Conservation (phyloP, 2,113 vertebrate genomes). For the Eretmochelys imbricata region DNA sequence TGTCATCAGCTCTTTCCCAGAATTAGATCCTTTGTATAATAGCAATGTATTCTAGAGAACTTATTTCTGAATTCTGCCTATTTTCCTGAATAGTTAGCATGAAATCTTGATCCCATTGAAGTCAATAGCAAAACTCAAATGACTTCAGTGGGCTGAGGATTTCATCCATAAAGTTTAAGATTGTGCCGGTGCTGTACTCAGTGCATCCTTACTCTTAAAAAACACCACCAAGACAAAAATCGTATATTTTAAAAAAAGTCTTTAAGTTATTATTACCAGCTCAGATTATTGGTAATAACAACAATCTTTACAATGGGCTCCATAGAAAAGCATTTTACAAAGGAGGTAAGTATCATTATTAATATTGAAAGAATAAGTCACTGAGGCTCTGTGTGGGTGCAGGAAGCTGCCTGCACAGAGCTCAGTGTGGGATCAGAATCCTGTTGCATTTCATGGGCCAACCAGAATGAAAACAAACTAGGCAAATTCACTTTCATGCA, state of each 20-base stretch:
- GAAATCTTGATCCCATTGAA: neutral
- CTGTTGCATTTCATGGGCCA: neutral
- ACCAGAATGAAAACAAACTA: neutral
- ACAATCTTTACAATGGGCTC: neutral
- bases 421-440: neutral
- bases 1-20: neutral
- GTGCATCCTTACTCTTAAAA: neutral
- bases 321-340: neutral
- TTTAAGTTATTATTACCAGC: neutral
- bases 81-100: neutral
- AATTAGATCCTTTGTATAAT: neutral
- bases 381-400: neutral
- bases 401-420: neutral
- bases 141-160: neutral
- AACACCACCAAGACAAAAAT: neutral
- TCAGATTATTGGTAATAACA: neutral
- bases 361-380: neutral
- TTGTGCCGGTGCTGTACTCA: neutral
- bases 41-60: neutral
- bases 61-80: neutral
- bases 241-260: neutral
- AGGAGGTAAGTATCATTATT: neutral
- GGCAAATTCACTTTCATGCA: neutral
- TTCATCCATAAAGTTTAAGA: neutral
- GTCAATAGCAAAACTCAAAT: neutral